Base-by-base conservation (phyloP, 2,113 vertebrate species). In the Myrmecobius fasciatus region DNA sequence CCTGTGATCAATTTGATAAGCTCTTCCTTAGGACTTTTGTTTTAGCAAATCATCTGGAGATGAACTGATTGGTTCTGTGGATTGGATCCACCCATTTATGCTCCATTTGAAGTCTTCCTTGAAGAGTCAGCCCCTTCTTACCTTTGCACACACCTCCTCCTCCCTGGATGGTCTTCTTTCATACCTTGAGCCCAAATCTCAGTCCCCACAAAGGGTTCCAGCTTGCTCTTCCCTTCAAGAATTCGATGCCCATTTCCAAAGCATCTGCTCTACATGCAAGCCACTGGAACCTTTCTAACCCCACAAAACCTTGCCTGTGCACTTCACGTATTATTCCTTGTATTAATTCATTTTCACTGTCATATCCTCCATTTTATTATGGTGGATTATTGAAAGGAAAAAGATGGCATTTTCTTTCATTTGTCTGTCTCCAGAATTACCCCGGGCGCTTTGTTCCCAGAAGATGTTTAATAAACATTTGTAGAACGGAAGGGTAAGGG, bases 311-410 rank as follows among this genome's bases (percentile, higher is more conserved):
- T 31, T 36, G 31, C 31, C 31, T 20, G 60, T 20, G 36, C 17
- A 0, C n/a, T 20, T 83, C 2, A 0, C 1, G 0, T 2, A 7
- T 8, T 43, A 83, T 24, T 22, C 36, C n/a, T 43, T 24, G 7
- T 43, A 22, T 43, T 43, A 43, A 43, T 8, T 43, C 1, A 7
- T 1, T 22, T 83, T 20, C 17, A 22, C 36, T 8, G 5, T 75
- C 67, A 22, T 1, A 7, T 17, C 67, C 14, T 36, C 67, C 4
- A 36, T 36, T 43, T 22, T n/a, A 43, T 22, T 24, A 43, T n/a
- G n/a, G n/a, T n/a, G n/a, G n/a, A n/a, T n/a, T n/a, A n/a, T n/a
- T n/a, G n/a, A n/a, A n/a, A n/a, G n/a, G n/a, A n/a, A n/a, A n/a
- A n/a, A n/a, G 14, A n/a, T 20, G 67, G 31, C 6, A 7, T 75